Percentiles rank a stretch among this genome's conserved stretches.
Conservation (phyloP, 2,888 invertebrate genomes). For the Sphecodes monilicornis region DNA sequence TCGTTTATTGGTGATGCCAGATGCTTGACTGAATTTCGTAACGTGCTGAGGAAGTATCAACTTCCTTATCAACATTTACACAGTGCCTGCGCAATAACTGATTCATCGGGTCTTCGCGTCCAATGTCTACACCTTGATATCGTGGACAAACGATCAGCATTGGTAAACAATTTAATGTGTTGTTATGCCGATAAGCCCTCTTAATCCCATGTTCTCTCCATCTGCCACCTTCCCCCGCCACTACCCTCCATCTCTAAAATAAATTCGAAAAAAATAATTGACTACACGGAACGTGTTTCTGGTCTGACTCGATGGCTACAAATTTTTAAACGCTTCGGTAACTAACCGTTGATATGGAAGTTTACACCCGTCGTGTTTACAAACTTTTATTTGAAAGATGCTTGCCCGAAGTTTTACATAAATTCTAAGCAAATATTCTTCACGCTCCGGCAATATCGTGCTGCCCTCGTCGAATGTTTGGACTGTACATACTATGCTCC, state of each 20-base stretch:
- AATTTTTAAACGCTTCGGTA: neutral
- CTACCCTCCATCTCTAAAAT: no score
- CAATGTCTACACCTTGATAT: slow-evolving; percentile 35
- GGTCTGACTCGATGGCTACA: neutral
- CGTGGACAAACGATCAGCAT: slow-evolving; percentile 37
- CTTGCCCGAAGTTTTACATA: slow-evolving; percentile 17
- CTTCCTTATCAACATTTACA: slow-evolving; percentile 45
- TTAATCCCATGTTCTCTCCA: slow-evolving; percentile 4
- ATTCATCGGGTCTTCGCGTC: slow-evolving; percentile 41
- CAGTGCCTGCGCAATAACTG: slow-evolving; percentile 37
- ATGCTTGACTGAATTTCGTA: slow-evolving; percentile 41
- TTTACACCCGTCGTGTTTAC: neutral
- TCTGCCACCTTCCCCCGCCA: neutral
- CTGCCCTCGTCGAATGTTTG: slow-evolving; percentile 5
- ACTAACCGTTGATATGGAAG: neutral
- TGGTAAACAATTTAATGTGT: slow-evolving; percentile 37
- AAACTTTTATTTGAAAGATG: slow-evolving; percentile 16
- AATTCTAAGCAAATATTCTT: slow-evolving; percentile 13
- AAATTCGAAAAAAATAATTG: slow-evolving; percentile 11
- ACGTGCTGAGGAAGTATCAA: slow-evolving; percentile 22
- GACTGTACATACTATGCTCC: neutral
- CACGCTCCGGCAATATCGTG: neutral
- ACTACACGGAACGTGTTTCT: neutral
- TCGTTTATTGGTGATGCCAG: neutral
- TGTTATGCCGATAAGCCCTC: slow-evolving; percentile 33